Evolutionary conservation across 2,888 invertebrate species (phyloP).

Genomic region (Abrostola tripartita): DNA sequence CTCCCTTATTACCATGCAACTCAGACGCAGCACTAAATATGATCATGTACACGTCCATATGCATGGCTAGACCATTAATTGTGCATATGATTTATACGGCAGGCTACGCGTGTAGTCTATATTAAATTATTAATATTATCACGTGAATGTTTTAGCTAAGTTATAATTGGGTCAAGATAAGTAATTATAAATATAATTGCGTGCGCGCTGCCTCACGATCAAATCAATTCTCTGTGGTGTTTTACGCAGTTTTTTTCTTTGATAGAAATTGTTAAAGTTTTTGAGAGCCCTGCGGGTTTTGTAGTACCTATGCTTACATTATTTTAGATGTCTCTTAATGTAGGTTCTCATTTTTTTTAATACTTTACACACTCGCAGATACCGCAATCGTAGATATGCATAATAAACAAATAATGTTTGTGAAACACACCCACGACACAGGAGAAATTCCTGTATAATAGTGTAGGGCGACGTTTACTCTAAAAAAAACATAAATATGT

Average conservation of each 20-base stretch:
- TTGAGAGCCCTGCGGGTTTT: too few species aligned
- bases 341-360: too few species aligned
- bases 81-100: conserved; percentile 69
- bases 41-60: conserved; percentile 44
- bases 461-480: too few species aligned
- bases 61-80: conserved; percentile 63
- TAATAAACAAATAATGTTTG: too few species aligned
- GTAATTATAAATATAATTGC: conserved; percentile 52
- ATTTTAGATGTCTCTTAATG: too few species aligned
- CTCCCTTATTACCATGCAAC: conserved; percentile 20
- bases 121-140: conserved; percentile 54
- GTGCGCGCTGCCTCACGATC: conserved; percentile 14
- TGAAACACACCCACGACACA: too few species aligned
- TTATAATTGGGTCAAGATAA: conserved; percentile 57
- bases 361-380: too few species aligned
- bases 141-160: conserved; percentile 49
- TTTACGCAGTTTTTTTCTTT: neutral
- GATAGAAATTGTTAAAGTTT: too few species aligned
- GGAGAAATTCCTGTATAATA: too few species aligned
- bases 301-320: too few species aligned
- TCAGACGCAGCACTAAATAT: conserved; percentile 51
- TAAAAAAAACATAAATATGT: too few species aligned
- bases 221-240: neutral
- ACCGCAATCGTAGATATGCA: too few species aligned
- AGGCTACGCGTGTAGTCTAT: conserved; percentile 42